These are phyloP conservation scores for Zaprionus obscuricornis DNA, from an alignment of 2,888 invertebrate genomes.

Conservation along the genomic window DNA sequence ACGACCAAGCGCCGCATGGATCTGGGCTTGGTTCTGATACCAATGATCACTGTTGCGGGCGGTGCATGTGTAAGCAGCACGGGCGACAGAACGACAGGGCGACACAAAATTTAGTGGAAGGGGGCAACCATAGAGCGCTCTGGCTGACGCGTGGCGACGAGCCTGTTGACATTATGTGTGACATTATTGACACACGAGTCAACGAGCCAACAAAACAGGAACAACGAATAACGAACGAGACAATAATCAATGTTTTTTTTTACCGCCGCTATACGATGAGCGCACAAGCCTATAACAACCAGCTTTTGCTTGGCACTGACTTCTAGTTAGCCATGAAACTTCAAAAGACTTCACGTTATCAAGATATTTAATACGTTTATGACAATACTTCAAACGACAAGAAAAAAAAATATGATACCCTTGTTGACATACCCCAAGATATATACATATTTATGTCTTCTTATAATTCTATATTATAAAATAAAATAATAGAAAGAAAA, in stretches of 20 bases:
- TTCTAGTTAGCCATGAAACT: slow-evolving; percentile 48
- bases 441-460: too few species aligned
- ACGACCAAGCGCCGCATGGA: slow-evolving; percentile 17
- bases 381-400: slow-evolving; percentile 16
- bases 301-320: slow-evolving; percentile 32
- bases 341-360: slow-evolving; percentile 35
- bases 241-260: too few species aligned
- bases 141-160: slow-evolving; percentile 66
- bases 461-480: too few species aligned
- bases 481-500: background rate
- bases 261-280: slow-evolving; percentile 22
- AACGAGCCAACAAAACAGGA: slow-evolving; percentile 28
- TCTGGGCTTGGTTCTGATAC: slow-evolving; percentile 20
- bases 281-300: background rate
- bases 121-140: slow-evolving; percentile 27
- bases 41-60: slow-evolving; percentile 42
- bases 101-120: too few species aligned
- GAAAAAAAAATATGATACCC: too few species aligned
- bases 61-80: slow-evolving; percentile 3
- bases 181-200: slow-evolving; percentile 76
- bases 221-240: slow-evolving; percentile 10
- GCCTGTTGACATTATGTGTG: slow-evolving; percentile 72
- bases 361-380: slow-evolving; percentile 64
- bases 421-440: too few species aligned
- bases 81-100: background rate